phyloP scores from a whole-genome alignment of 2,797 vertebrate species.

The Australoheros facetus region DNA sequence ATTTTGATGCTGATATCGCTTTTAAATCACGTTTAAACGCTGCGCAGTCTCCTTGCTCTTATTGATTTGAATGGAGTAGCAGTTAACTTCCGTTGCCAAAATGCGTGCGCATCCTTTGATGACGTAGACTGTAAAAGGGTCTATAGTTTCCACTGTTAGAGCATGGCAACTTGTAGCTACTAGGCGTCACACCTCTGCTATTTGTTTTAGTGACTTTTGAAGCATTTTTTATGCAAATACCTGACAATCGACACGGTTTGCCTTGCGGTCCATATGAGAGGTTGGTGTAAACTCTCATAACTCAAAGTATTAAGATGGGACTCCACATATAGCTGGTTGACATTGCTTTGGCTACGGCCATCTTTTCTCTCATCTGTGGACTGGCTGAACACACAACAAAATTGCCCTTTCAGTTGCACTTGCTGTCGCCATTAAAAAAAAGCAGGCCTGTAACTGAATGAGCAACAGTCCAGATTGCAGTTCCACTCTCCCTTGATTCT shows the following conservation, averaged over 20 bases:
- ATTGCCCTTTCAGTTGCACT: neutral
- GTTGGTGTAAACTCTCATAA: neutral
- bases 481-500: slow-evolving; percentile 9
- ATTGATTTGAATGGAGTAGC: too few relatives aligned
- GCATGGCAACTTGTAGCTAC: neutral
- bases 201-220: neutral
- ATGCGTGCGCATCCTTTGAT: too few relatives aligned
- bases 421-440: neutral
- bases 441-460: neutral
- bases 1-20: too few relatives aligned
- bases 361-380: neutral
- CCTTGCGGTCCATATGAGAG: neutral
- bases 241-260: neutral
- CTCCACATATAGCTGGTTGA: neutral
- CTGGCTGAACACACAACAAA: neutral
- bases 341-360: neutral
- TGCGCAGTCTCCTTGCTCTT: too few relatives aligned
- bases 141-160: too few relatives aligned
- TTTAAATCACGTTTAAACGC: too few relatives aligned
- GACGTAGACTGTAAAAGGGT: too few relatives aligned
- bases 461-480: neutral
- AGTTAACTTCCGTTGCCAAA: too few relatives aligned
- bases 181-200: neutral
- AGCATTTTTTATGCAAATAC: neutral
- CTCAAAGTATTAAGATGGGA: neutral